Evolutionary conservation across 2,888 invertebrate genomes (phyloP), one percentile per base, ranked within the genome.

Genomic region (Chrysodeixis includens): DNA sequence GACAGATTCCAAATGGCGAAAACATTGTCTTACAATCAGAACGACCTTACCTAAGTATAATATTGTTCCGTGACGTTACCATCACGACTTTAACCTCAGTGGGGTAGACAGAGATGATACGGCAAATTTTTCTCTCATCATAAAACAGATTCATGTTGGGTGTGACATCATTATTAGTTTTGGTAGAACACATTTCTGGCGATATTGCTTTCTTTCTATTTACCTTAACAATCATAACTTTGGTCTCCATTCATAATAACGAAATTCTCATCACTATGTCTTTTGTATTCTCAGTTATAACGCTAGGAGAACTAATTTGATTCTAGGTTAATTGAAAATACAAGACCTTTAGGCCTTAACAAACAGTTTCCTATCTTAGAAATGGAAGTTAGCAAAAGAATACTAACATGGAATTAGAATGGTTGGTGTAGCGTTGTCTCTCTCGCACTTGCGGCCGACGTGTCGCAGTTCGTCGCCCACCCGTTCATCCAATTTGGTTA

Each of bases 11-110:
- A 81, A 78, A 78, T 71, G 62, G 66, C 59, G 56, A 71, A 79
- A 78, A 79, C 76, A 78, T 81, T 78, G 78, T 78, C 82, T 79
- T 79, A 71, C 66, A 70, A 78, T 64, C 62, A 75, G 62, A 67
- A 78, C 69, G 79, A 74, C 63, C 61, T 65, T 60, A 74, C 67
- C 70, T 70, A 81, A 63, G 62, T 69, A 78, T 81, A 66, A 81
- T 63, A 71, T 63, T 68, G 68, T 63, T 63, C 56, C 62, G 55
- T 75, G 66, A 71, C 35, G n/a, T 53, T 14, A 22, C 40, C 53
- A 44, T 73, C 53, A 62, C 62, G 70, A 56, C 40, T 73, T 56
- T 74, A 59, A 51, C 51, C 59, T 67, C 44, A 78, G 8, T 35
- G 18, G 22, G 32, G 46, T 59, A 59, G 32, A 53, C 53, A 67